Base-by-base conservation (phyloP, 1,140 invertebrate genomes). In the Epicauta chinensis region DNA sequence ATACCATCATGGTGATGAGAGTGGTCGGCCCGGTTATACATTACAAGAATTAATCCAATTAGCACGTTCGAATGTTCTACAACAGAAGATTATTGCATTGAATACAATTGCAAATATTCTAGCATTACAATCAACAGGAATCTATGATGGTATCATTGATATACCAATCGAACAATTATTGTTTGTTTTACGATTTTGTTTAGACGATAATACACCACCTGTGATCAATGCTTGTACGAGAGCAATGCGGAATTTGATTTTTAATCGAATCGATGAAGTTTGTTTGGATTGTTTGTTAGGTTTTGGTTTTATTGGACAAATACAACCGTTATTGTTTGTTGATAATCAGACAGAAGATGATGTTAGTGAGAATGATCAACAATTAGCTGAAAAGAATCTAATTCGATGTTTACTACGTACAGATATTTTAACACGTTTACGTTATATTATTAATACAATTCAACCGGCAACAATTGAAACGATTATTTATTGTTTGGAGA, bases 1-100 rank as follows among this genome's bases (percentile, higher is more conserved):
- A 4, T 91, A 93, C 74, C 88, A 95, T 72, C 93, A 97, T 71
- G 92, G 91, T 1, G 86, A 92, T 60, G 92, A 97, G 71, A 86
- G 90, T 15, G 85, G 91, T 60, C 78, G 91, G 62, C 85, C 92
- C 12, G 92, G 92, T 0, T 97, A 96, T 66, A 85, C 87, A 1
- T 64, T 97, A 2, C 84, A 87, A 59, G 93, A 97, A 74, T 70
- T 97, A 0, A 81, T 93, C 62, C 82, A 87, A 56, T 69, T 95
- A 2, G 74, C 62, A 31, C 60, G 69, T 65, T 77, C 82, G 74
- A 71, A 86, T 75, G 65, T 83, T 66, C 60, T 77, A 17, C 90
- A 93, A 61, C 93, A 97, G 69, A 80, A 88, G 59, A 79, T 83
- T 2, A 74, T 88, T 34, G 87, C 90, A 11, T 69, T 95, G 29